Evolutionary conservation across 2,888 invertebrate species (phyloP).

Genomic region (Argyresthia albistria): DNA sequence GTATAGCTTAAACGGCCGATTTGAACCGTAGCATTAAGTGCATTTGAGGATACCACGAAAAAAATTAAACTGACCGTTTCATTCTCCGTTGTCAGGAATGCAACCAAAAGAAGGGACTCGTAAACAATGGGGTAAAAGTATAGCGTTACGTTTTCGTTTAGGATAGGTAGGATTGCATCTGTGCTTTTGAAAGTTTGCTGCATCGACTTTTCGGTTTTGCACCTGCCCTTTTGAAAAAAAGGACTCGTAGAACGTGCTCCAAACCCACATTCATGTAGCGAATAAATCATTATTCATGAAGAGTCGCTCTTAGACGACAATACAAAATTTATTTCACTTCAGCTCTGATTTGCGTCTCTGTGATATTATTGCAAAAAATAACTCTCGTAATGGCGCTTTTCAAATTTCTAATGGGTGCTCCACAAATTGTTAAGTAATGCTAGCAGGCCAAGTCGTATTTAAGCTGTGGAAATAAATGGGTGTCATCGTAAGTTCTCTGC

Average conservation of each 20-base stretch:
- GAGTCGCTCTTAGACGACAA: not conserved
- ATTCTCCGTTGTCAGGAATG: not conserved
- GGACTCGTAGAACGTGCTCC: conserved; percentile 23
- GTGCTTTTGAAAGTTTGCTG: conserved; percentile 15
- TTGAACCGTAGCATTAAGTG: conserved; percentile 1
- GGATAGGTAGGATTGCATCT: conserved; percentile 11
- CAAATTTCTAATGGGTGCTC: not conserved
- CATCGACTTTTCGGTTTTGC: conserved; percentile 18
- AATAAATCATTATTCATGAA: not conserved
- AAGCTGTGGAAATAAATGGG: conserved; percentile 22
- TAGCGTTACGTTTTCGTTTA: not conserved
- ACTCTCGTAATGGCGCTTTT: not conserved
- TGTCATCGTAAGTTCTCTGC: conserved; percentile 50
- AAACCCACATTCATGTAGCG: conserved; percentile 5
- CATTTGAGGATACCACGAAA: not conserved
- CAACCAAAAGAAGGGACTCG: not conserved
- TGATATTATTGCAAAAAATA: not conserved
- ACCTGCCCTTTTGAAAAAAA: conserved; percentile 41
- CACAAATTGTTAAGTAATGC: not conserved
- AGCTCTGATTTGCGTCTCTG: not conserved
- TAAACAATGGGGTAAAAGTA: conserved; percentile 1
- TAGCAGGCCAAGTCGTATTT: not conserved
- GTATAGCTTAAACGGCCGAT: conserved; percentile 23
- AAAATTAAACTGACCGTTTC: not conserved
- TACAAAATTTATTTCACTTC: not conserved